Evolutionary conservation across 2,888 invertebrate genomes (phyloP).

Genomic region (Heteromyza rotundicornis): DNA sequence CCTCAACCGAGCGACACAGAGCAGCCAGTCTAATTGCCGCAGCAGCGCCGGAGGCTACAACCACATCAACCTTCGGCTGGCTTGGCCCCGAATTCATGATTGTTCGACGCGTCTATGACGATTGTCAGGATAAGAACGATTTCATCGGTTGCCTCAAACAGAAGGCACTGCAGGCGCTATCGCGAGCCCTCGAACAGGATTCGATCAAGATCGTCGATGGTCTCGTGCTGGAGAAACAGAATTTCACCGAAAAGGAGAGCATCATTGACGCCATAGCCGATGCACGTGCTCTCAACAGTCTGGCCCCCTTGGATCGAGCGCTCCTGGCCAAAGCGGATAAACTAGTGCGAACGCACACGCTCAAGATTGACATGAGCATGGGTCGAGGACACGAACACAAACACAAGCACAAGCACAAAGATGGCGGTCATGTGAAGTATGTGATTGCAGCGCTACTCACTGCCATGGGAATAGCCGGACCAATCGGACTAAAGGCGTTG

Average conservation of each 20-base stretch:
- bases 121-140: conserved; percentile 69
- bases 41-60: conserved; percentile 2
- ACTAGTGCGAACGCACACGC: conserved; percentile 70
- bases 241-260: conserved; percentile 63
- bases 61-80: conserved; percentile 15
- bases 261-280: conserved; percentile 63
- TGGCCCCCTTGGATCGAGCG: conserved; percentile 66
- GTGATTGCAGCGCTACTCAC: conserved; percentile 69
- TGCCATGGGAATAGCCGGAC: conserved; percentile 73
- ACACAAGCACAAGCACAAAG: conserved; percentile 60
- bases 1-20: background rate
- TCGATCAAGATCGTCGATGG: conserved; percentile 70
- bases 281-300: conserved; percentile 67
- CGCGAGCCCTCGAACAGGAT: conserved; percentile 69
- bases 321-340: conserved; percentile 65
- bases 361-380: conserved; percentile 68
- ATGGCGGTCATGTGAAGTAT: conserved; percentile 62
- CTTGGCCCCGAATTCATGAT: conserved; percentile 66
- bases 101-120: conserved; percentile 69
- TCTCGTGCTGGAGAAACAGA: conserved; percentile 68
- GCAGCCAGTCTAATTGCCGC: too few relatives aligned
- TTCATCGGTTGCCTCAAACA: conserved; percentile 69
- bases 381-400: conserved; percentile 41
- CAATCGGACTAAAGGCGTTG: conserved; percentile 73
- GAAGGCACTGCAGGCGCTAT: conserved; percentile 68